Evolutionary conservation across 2,113 vertebrate genomes (phyloP).

Genomic region (Egretta garzetta): DNA sequence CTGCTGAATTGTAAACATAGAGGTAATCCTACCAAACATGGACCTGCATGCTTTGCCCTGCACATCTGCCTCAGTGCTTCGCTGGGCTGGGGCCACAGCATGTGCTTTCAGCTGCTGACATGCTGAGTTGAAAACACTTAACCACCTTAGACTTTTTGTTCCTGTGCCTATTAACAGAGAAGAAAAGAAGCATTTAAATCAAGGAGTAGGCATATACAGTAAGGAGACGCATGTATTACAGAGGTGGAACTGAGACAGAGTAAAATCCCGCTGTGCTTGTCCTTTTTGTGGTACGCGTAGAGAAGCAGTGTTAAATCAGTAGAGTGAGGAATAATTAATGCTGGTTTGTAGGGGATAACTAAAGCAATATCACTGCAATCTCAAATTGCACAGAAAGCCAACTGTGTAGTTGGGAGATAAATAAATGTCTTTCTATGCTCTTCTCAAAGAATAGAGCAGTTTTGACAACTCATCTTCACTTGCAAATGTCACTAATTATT

Average conservation of each 20-base stretch:
- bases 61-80: neutral
- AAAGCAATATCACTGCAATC: conserved; percentile 44
- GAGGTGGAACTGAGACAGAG: conserved; percentile 23
- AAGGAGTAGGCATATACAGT: neutral
- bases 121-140: neutral
- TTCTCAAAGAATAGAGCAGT: neutral
- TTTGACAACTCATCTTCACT: conserved; percentile 27
- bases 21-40: rapidly evolving
- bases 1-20: neutral
- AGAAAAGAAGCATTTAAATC: conserved; percentile 26
- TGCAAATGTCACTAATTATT: conserved; percentile 53
- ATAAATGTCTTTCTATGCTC: neutral
- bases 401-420: neutral
- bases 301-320: conserved; percentile 61
- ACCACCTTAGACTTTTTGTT: neutral
- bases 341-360: conserved; percentile 59
- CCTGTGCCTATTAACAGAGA: neutral
- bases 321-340: conserved; percentile 67
- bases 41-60: neutral
- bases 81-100: neutral
- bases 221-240: neutral
- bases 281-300: conserved; percentile 61
- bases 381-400: conserved; percentile 44
- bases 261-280: conserved; percentile 70
- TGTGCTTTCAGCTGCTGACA: neutral